Evolutionary conservation across 2,797 vertebrate genomes (phyloP).

Genomic region (Martes flavigula): DNA sequence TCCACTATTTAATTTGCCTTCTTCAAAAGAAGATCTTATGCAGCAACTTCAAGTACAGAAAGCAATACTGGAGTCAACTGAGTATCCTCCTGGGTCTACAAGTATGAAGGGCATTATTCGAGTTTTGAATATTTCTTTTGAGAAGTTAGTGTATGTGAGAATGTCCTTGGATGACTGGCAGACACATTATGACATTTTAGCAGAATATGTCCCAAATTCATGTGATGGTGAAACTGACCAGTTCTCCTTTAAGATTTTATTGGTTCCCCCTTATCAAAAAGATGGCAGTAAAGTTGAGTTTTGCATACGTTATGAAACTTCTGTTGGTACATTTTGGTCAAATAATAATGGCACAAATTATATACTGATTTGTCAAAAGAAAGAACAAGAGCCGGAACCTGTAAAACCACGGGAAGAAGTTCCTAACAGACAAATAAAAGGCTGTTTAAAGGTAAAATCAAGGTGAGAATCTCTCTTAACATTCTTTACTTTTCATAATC

Average conservation of each 20-base stretch:
- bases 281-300: constrained; percentile 92
- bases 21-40: constrained; percentile 89
- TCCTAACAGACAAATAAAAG: constrained; percentile 89
- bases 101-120: constrained; percentile 91
- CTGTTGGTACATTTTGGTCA: constrained; percentile 93
- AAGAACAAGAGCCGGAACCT: constrained; percentile 79
- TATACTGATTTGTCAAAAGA: constrained; percentile 92
- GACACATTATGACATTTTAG: constrained; percentile 91
- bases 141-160: constrained; percentile 91
- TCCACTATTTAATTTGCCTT: constrained; percentile 89
- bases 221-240: constrained; percentile 93
- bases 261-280: constrained; percentile 90
- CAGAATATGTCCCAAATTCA: constrained; percentile 94
- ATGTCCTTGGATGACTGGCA: constrained; percentile 92
- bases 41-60: constrained; percentile 89
- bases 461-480: constrained; percentile 87
- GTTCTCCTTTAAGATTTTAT: constrained; percentile 92
- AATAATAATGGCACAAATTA: constrained; percentile 95
- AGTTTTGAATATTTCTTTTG: constrained; percentile 94
- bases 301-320: constrained; percentile 95
- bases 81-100: constrained; percentile 89
- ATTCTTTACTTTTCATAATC: constrained; percentile 56
- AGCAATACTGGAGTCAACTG: constrained; percentile 90
- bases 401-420: constrained; percentile 82
- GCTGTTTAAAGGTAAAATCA: constrained; percentile 91